Evolutionary conservation across 2,888 invertebrate genomes (phyloP).

Genomic region (Galerucella nymphaeae): DNA sequence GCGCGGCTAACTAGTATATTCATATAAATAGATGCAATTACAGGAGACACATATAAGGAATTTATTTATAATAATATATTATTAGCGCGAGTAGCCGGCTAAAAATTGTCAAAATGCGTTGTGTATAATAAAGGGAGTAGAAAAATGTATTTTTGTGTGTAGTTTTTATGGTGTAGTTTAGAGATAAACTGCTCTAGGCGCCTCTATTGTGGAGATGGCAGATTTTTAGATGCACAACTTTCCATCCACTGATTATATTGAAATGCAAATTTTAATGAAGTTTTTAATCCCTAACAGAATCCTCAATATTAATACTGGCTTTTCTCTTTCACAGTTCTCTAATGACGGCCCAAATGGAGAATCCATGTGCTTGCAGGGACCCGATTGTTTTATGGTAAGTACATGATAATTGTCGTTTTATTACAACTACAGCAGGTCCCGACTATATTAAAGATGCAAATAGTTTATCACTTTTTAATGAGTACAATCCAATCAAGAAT

Average conservation of each 20-base stretch:
- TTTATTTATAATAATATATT: no score
- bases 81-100: no score
- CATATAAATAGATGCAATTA: no score
- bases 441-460: no score
- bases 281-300: conserved; percentile 47
- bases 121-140: no score
- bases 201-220: conserved; percentile 37
- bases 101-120: no score
- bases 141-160: no score
- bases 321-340: conserved; percentile 72
- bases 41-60: no score
- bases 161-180: conserved; percentile 7
- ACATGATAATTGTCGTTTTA: not conserved
- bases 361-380: conserved; percentile 76
- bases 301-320: conserved; percentile 52
- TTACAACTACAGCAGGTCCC: not conserved
- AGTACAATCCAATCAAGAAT: not conserved
- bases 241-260: conserved; percentile 43
- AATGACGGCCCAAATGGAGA: conserved; percentile 73
- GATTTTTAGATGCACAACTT: conserved; percentile 31
- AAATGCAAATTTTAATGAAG: conserved; percentile 53
- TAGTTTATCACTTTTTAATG: not conserved
- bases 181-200: conserved; percentile 38
- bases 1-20: no score
- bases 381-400: conserved; percentile 80